Conservation (phyloP, 2,113 vertebrate species). For the Petromus typicus region DNA sequence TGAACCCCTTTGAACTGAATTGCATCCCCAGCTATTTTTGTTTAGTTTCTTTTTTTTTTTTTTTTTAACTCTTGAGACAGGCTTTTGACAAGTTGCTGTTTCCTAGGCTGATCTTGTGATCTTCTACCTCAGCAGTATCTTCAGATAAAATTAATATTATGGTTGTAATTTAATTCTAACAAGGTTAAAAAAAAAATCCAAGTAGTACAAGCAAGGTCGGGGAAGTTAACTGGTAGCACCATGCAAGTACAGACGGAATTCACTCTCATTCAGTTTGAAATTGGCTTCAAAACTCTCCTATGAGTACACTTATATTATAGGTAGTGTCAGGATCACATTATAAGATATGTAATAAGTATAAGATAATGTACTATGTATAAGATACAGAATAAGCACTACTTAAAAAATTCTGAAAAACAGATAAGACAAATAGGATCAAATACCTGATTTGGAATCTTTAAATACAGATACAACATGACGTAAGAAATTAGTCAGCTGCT, state of each 20-base stretch:
- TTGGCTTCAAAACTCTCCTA: background rate
- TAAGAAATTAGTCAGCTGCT: slow-evolving; percentile 97
- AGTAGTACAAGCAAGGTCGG: background rate
- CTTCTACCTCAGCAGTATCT: background rate
- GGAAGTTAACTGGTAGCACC: background rate
- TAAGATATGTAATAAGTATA: rapidly evolving
- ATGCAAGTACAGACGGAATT: background rate
- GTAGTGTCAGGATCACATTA: background rate
- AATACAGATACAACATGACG: slow-evolving; percentile 97
- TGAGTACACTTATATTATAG: background rate
- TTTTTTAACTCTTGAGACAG: background rate
- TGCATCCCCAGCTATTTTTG: background rate
- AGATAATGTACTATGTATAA: too few species aligned
- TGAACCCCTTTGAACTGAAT: background rate
- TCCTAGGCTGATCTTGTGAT: background rate
- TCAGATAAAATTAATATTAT: slow-evolving; percentile 4
- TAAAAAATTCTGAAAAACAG: background rate
- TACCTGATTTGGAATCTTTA: slow-evolving; percentile 98
- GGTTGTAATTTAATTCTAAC: slow-evolving; percentile 2
- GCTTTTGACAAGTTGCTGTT: background rate
- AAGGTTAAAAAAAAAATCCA: background rate
- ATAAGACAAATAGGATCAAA: background rate
- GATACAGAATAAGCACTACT: background rate
- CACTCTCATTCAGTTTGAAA: background rate
- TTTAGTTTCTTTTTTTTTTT: background rate